Base-by-base conservation (phyloP, 2,113 vertebrate genomes). In the Kobus ellipsiprymnus region DNA sequence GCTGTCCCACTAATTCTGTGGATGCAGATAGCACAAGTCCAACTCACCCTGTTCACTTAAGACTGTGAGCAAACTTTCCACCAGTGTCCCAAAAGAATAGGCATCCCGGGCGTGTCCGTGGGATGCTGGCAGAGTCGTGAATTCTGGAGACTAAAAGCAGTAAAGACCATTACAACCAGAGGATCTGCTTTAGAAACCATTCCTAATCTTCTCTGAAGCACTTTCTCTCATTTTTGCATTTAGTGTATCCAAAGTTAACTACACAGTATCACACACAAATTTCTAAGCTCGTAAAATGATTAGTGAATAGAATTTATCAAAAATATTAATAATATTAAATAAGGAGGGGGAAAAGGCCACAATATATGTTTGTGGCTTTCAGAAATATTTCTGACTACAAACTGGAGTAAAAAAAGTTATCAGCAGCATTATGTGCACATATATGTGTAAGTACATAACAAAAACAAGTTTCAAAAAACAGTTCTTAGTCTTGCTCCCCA, bases 21-120 rank as follows among this genome's bases (percentile, higher is more conserved):
- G 82, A 84, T 29, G 52, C 5, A 16, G 27, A 21, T 0, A 52
- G 29, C 21, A 1, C 11, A 23, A 85, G 13, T 64, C 80, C 27
- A 36, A 98, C 99, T 99, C 98, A 99, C 99, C 99, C 96, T 99
- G 99, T 93, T 98, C 99, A 27, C 96, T 98, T 48, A 99, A 98
- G 90, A 99, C 96, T 2, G 99, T 98, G 94, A 99, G 97, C 86
- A 99, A 98, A 15, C 98, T 98, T 98, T 99, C 99, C 94, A 99
- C 99, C 98, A 99, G 98, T n/a, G 98, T 98, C 87, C 99, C 99
- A 87, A 99, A 99, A 0, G 99, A 99, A 27, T 99, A 99, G 96
- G 99, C 99, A 40, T 99, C 99, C 87, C 99, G 99, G 0, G 99
- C 99, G 0, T 99, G 99, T 96, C 99, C 99, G 0, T 98, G 97